Conservation (phyloP, 2,888 invertebrate species). For the Tetropium fuscum region DNA sequence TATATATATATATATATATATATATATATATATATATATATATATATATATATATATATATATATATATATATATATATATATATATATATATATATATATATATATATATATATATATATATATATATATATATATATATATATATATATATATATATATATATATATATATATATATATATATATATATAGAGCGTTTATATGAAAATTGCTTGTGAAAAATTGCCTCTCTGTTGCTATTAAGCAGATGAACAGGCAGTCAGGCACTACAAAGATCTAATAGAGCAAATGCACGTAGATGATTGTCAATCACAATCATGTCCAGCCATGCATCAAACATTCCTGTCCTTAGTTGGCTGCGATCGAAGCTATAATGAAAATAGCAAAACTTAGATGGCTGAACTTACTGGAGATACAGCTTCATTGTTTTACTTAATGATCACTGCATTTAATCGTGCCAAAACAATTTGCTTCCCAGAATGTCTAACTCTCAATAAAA, state of each 20-base stretch:
- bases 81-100: no score
- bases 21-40: no score
- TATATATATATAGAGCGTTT: slow-evolving; percentile 24
- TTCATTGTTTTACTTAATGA: slow-evolving; percentile 44
- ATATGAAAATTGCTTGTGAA: slow-evolving; percentile 18
- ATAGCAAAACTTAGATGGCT: slow-evolving; percentile 45
- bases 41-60: no score
- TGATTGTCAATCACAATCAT: slow-evolving; percentile 35
- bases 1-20: no score
- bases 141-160: no score
- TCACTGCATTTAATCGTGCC: slow-evolving; percentile 43
- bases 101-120: no score
- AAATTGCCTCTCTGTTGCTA: slow-evolving; percentile 5
- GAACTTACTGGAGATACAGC: slow-evolving; percentile 38
- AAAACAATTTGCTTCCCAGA: slow-evolving; percentile 40
- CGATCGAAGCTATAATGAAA: slow-evolving; percentile 44
- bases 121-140: no score
- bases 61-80: no score
- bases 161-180: no score
- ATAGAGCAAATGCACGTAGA: slow-evolving; percentile 8
- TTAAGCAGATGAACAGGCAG: slow-evolving; percentile 14
- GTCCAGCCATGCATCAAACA: slow-evolving; percentile 36
- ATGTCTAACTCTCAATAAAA: slow-evolving; percentile 38
- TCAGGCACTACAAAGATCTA: slow-evolving; percentile 13
- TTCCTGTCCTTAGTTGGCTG: slow-evolving; percentile 13